These are phyloP conservation scores for Alviniconcha marisindica DNA, from an alignment of 1,140 invertebrate genomes.

Conservation along the genomic window DNA sequence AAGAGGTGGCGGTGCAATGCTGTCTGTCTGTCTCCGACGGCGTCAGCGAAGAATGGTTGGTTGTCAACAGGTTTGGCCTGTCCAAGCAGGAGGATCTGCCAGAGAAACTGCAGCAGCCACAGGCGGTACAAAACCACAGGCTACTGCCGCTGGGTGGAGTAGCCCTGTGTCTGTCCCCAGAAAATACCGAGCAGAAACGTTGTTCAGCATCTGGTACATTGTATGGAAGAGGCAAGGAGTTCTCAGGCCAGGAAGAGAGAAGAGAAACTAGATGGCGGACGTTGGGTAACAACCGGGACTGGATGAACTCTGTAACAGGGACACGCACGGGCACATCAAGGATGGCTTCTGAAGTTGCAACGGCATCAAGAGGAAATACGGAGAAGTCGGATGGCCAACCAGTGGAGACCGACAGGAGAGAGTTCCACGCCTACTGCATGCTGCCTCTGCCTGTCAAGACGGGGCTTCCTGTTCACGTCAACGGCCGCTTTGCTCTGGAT, in stretches of 20 bases:
- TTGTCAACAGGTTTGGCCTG: slow-evolving; percentile 32
- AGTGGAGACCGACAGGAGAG: background rate
- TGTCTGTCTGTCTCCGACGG: background rate
- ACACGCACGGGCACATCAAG: background rate
- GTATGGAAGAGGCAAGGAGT: too few species aligned
- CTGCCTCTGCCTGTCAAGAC: slow-evolving; percentile 69
- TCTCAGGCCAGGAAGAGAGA: too few species aligned
- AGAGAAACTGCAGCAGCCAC: slow-evolving; percentile 27
- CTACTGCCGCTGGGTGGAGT: slow-evolving; percentile 67
- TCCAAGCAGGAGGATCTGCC: background rate
- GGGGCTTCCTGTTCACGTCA: slow-evolving; percentile 70
- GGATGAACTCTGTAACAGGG: too few species aligned
- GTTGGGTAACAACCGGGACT: too few species aligned
- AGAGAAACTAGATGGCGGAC: too few species aligned
- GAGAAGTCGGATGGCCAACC: too few species aligned
- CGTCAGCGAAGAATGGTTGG: slow-evolving; percentile 31
- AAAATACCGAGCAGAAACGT: too few species aligned
- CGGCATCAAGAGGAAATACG: too few species aligned
- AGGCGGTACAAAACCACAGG: slow-evolving; percentile 48
- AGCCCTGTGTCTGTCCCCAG: slow-evolving; percentile 45
- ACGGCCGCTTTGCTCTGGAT: slow-evolving; percentile 73
- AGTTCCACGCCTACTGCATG: slow-evolving; percentile 65
- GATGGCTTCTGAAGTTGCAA: too few species aligned
- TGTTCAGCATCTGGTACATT: too few species aligned
- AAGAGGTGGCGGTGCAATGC: background rate